Conservation (phyloP, 1,140 invertebrate species). For the Drosophila simulans region DNA sequence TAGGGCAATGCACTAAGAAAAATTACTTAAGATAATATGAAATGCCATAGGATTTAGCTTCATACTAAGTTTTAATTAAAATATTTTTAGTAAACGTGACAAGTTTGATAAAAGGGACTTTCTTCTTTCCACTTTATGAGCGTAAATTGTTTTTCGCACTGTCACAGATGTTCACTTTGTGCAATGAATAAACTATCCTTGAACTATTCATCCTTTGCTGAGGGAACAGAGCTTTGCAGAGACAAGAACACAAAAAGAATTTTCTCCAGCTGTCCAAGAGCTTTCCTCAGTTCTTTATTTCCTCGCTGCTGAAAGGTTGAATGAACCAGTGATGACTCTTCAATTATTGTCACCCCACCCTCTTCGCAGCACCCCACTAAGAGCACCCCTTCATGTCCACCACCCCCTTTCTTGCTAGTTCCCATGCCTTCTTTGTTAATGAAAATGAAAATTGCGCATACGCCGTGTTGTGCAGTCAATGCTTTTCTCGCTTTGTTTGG, state of each 20-base stretch:
- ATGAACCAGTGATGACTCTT: conserved; percentile 65
- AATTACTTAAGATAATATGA: background rate
- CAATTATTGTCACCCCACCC: conserved; percentile 58
- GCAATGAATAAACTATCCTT: conserved; percentile 43
- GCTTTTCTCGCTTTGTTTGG: conserved; percentile 56
- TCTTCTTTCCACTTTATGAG: too few relatives aligned
- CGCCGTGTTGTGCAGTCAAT: conserved; percentile 57
- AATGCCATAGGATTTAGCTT: too few relatives aligned
- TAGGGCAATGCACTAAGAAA: conserved; percentile 2
- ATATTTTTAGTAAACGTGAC: background rate
- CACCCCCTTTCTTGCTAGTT: conserved; percentile 4
- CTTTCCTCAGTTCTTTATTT: conserved; percentile 20
- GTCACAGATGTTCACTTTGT: conserved; percentile 28
- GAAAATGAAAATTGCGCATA: conserved; percentile 78
- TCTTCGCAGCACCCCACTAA: conserved; percentile 6
- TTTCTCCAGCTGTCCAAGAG: conserved; percentile 28
- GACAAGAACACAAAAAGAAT: conserved; percentile 17
- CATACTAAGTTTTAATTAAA: background rate
- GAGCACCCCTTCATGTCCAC: background rate
- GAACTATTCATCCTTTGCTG: conserved; percentile 27
- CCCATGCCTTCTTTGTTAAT: conserved; percentile 54
- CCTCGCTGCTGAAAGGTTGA: conserved; percentile 42
- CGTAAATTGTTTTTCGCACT: conserved; percentile 2
- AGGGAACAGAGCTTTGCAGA: conserved; percentile 4
- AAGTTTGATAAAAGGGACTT: too few relatives aligned